Evolutionary conservation across 2,113 vertebrate genomes (phyloP).

Genomic region (Sorex fumeus): DNA sequence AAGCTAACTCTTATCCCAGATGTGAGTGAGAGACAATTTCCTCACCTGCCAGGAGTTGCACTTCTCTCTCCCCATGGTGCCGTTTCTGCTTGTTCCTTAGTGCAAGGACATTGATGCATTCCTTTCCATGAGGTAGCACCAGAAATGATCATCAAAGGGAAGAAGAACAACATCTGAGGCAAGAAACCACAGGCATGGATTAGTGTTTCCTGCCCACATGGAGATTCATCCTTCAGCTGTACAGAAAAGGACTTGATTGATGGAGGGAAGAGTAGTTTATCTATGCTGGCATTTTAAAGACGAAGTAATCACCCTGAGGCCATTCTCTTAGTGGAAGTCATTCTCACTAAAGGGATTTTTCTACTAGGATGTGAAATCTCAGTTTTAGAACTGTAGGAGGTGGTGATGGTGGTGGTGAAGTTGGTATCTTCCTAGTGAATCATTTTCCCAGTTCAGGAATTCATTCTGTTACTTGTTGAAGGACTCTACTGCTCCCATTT

Average conservation of each 20-base stretch:
- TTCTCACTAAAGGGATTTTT: constrained; percentile 17
- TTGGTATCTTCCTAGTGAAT: background rate
- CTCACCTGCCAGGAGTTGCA: background rate
- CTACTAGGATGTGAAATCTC: background rate
- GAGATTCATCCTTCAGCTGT: background rate
- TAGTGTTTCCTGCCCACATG: constrained; percentile 21
- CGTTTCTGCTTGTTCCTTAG: background rate
- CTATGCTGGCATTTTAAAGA: background rate
- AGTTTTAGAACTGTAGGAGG: background rate
- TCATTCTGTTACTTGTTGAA: constrained; percentile 10
- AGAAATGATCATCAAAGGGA: constrained; percentile 33
- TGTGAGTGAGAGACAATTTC: background rate
- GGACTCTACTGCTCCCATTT: background rate
- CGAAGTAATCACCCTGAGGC: background rate
- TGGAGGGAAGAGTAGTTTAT: background rate
- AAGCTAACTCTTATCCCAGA: background rate
- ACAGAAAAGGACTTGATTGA: background rate
- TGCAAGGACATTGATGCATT: background rate
- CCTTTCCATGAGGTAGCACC: background rate
- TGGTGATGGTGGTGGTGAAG: background rate
- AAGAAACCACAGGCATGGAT: background rate
- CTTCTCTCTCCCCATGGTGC: background rate
- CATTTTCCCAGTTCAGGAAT: background rate
- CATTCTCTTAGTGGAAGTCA: background rate
- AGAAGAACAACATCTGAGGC: constrained; percentile 22